These are phyloP conservation scores for Drosophila busckii DNA, from an alignment of 1,140 invertebrate species.

Conservation along the genomic window DNA sequence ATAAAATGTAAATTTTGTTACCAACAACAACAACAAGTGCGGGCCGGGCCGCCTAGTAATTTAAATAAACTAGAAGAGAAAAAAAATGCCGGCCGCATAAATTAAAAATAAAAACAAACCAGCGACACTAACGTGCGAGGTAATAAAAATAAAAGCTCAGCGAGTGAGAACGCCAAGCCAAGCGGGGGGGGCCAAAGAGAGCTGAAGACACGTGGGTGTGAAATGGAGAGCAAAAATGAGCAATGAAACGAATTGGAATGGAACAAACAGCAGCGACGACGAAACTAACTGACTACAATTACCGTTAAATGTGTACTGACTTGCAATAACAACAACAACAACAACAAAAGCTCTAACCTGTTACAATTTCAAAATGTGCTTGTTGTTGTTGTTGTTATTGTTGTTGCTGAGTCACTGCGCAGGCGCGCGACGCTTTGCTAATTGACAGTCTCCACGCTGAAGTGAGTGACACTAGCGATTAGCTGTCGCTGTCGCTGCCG, in stretches of 20 bases:
- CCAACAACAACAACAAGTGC: constrained; percentile 14
- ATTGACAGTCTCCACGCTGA: constrained; percentile 43
- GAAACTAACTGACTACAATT: constrained; percentile 27
- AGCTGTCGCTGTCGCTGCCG: constrained; percentile 33
- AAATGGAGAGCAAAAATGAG: constrained; percentile 31
- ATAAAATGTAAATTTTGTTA: constrained; percentile 68
- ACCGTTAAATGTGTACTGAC: constrained; percentile 2
- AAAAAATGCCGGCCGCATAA: constrained; percentile 54
- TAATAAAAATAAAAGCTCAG: constrained; percentile 14
- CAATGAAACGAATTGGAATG: constrained; percentile 34
- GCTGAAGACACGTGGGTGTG: constrained; percentile 19
- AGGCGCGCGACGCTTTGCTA: constrained; percentile 59
- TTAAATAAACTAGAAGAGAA: constrained; percentile 38
- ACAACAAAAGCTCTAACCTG: constrained; percentile 28
- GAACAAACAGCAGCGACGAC: too few species aligned
- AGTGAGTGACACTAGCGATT: constrained; percentile 73
- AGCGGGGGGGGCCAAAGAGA: background rate
- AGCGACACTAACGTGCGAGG: constrained; percentile 31
- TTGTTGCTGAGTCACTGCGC: constrained; percentile 37
- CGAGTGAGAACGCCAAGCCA: background rate
- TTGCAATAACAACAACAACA: background rate
- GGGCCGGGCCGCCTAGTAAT: constrained; percentile 22
- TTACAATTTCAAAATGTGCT: constrained; percentile 27
- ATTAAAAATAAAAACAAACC: constrained; percentile 32
- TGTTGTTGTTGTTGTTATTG: background rate